A percentile compares a stretch with the other conserved stretches of the same genome.
phyloP scores from a whole-genome alignment of 23 tunicate species.

The Halocynthia roretzi region DNA sequence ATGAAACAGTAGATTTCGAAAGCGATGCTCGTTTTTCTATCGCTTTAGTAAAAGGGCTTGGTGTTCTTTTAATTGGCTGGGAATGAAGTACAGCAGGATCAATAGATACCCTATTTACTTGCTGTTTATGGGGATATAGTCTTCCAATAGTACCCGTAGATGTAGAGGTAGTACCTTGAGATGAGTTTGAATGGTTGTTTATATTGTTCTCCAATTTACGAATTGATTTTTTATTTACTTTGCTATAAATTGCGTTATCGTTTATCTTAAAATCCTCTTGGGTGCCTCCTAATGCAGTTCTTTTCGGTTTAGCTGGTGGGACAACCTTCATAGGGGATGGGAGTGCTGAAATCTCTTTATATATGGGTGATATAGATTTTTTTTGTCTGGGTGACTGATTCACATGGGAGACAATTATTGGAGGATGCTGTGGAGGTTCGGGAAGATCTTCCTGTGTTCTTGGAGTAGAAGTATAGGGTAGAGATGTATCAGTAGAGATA shows the following conservation, averaged over 20 bases:
- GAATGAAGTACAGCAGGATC: too few species aligned
- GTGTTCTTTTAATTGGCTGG: not conserved
- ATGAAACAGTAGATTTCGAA: too few species aligned
- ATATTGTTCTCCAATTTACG: not conserved
- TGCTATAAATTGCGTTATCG: conserved; percentile 3
- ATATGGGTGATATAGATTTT: not conserved
- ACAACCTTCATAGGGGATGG: conserved; percentile 7
- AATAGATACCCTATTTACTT: too few species aligned
- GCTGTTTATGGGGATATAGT: too few species aligned
- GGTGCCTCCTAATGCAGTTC: not conserved
- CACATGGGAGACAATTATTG: too few species aligned
- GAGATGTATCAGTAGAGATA: too few species aligned
- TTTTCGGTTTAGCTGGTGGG: conserved; percentile 10
- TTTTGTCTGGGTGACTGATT: not conserved
- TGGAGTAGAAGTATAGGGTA: too few species aligned
- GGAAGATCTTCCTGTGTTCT: too few species aligned
- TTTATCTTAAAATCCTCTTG: not conserved
- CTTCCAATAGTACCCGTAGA: too few species aligned
- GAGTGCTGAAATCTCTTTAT: not conserved
- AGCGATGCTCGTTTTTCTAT: not conserved
- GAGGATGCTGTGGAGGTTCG: too few species aligned
- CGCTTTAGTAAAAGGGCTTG: conserved; percentile 3
- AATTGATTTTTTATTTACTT: not conserved
- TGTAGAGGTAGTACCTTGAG: too few species aligned
- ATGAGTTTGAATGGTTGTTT: too few species aligned